Evolutionary conservation across 2,888 invertebrate genomes (phyloP).

Genomic region (Coelinius sp.): DNA sequence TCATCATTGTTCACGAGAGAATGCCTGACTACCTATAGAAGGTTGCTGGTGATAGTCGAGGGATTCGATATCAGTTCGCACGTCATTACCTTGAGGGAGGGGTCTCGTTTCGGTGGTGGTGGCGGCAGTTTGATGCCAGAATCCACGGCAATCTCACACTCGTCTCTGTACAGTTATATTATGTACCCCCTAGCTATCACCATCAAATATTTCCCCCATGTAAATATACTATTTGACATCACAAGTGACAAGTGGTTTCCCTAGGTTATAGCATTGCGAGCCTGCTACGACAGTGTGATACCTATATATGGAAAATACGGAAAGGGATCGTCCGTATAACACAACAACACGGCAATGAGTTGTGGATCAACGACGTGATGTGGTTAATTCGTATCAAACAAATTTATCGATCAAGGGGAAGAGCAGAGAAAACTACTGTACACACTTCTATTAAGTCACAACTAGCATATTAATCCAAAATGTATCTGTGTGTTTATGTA

Average conservation of each 20-base stretch:
- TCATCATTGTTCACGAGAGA: slow-evolving; percentile 22
- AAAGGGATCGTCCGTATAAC: slow-evolving; percentile 37
- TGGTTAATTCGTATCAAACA: slow-evolving; percentile 58
- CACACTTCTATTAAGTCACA: not conserved
- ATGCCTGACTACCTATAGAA: slow-evolving; percentile 11
- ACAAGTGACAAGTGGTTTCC: not conserved
- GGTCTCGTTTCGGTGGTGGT: slow-evolving; percentile 38
- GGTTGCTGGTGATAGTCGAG: slow-evolving; percentile 49
- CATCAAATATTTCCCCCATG: not conserved
- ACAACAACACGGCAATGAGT: slow-evolving; percentile 52
- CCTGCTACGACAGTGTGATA: no score
- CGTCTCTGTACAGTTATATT: slow-evolving; percentile 18
- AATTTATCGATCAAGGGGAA: slow-evolving; percentile 48
- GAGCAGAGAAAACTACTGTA: not conserved
- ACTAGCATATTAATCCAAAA: not conserved
- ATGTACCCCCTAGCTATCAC: not conserved
- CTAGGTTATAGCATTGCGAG: not conserved
- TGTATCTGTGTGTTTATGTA: not conserved
- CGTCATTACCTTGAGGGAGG: slow-evolving; percentile 69
- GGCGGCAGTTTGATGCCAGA: slow-evolving; percentile 48
- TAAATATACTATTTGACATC: no score
- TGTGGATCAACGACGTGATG: slow-evolving; percentile 54
- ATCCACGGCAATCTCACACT: slow-evolving; percentile 54
- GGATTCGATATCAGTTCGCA: slow-evolving; percentile 71
- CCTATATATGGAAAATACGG: no score